Evolutionary conservation across 2,113 vertebrate genomes (phyloP).

Genomic region (Thinocorus orbignyianus): DNA sequence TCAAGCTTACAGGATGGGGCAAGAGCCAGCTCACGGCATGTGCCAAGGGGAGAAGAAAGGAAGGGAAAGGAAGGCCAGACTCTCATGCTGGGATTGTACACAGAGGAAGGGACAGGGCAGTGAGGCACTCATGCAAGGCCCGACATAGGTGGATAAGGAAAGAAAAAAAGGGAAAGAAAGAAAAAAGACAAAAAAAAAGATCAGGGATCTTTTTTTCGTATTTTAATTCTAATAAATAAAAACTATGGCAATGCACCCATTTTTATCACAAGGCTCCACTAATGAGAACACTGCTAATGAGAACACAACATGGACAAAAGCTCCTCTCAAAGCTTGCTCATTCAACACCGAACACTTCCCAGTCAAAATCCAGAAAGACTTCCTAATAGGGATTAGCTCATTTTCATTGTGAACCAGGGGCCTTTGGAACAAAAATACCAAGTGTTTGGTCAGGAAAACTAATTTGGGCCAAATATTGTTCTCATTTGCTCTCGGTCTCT

Average conservation of each 20-base stretch:
- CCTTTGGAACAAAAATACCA: constrained; percentile 41
- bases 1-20: neutral
- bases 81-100: neutral
- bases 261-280: constrained; percentile 23
- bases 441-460: constrained; percentile 49
- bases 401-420: constrained; percentile 39
- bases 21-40: neutral
- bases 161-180: neutral
- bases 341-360: constrained; percentile 38
- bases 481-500: constrained; percentile 6
- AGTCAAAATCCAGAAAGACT: constrained; percentile 49
- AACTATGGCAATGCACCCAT: neutral
- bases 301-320: constrained; percentile 55
- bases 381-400: constrained; percentile 50
- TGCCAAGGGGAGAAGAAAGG: neutral
- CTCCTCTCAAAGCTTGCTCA: constrained; percentile 23
- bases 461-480: constrained; percentile 53
- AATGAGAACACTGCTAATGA: constrained; percentile 62
- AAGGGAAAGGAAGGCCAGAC: neutral
- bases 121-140: neutral
- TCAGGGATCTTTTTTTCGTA: too few species aligned
- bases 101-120: neutral
- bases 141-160: neutral
- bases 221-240: constrained; percentile 13
- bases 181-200: too few species aligned